These are phyloP conservation scores for Amphimallon solstitiale DNA, from an alignment of 2,888 invertebrate species.

Conservation along the genomic window DNA sequence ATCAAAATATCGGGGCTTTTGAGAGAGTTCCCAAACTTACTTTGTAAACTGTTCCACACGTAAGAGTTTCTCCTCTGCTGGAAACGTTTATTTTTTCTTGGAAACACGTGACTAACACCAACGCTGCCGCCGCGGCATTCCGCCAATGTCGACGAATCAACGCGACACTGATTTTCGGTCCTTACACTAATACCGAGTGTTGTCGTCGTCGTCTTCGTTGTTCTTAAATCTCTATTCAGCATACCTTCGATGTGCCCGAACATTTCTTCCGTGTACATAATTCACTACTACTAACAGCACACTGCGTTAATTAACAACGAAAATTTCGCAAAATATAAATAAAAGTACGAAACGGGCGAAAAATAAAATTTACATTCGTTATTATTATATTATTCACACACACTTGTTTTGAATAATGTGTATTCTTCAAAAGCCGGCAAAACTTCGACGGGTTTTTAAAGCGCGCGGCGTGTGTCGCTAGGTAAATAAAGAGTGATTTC, in stretches of 20 bases:
- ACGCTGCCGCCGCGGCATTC: slow-evolving; percentile 11
- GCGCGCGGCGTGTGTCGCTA: slow-evolving; percentile 21
- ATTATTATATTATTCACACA: background rate
- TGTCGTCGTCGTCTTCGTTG: slow-evolving; percentile 58
- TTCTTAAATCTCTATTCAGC: slow-evolving; percentile 60
- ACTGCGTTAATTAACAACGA: slow-evolving; percentile 3
- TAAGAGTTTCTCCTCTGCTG: slow-evolving; percentile 51
- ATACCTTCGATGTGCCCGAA: slow-evolving; percentile 56
- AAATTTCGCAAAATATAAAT: background rate
- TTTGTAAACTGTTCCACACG: slow-evolving; percentile 55
- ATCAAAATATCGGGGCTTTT: slow-evolving; percentile 46
- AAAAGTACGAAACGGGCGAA: no score
- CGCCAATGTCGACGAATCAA: slow-evolving; percentile 1
- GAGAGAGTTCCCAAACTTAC: slow-evolving; percentile 53
- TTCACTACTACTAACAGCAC: background rate
- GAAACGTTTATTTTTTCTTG: slow-evolving; percentile 46
- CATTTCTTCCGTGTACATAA: slow-evolving; percentile 22
- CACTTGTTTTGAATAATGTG: background rate
- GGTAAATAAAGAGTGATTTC: slow-evolving; percentile 33
- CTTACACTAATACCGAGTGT: slow-evolving; percentile 14
- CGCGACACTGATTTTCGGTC: slow-evolving; percentile 13
- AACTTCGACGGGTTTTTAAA: slow-evolving; percentile 20
- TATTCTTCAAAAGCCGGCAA: slow-evolving; percentile 18
- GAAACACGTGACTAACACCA: slow-evolving; percentile 38
- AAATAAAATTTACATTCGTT: no score